Evolutionary conservation across 2,113 vertebrate genomes (phyloP).

Genomic region (Aegithalos caudatus): DNA sequence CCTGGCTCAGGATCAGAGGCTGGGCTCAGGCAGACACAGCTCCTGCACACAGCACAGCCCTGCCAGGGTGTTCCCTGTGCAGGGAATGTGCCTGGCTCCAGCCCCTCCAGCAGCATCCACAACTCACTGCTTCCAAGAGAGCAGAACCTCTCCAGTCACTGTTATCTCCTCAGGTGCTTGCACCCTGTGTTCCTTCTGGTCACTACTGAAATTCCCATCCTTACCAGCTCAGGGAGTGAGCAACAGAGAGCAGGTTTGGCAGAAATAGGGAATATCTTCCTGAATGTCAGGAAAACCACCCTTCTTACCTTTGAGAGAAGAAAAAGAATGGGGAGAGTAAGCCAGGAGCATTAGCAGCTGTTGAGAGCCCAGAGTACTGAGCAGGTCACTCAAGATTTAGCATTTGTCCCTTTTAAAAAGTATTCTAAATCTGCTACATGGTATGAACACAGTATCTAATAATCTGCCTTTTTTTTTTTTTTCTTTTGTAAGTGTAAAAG

Average conservation of each 20-base stretch:
- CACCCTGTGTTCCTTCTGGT: background rate
- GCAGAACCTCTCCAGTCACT: background rate
- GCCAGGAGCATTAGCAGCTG: background rate
- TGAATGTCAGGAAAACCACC: rapidly evolving
- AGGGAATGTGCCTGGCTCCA: background rate
- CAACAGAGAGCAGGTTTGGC: background rate
- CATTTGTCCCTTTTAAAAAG: background rate
- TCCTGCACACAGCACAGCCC: background rate
- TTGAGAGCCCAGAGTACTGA: background rate
- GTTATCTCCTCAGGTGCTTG: background rate
- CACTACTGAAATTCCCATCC: background rate
- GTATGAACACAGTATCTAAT: background rate
- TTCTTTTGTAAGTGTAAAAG: background rate
- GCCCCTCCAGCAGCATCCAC: background rate
- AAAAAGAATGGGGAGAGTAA: background rate
- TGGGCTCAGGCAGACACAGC: background rate
- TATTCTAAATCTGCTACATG: background rate
- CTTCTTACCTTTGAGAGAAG: background rate
- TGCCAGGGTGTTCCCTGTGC: background rate
- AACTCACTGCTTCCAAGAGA: background rate
- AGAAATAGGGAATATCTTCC: background rate
- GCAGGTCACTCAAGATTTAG: background rate
- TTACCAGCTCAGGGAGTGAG: background rate
- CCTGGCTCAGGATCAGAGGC: background rate
- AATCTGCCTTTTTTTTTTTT: background rate